Conservation (phyloP, 2,888 invertebrate genomes). For the Ptychoptera contaminata region DNA sequence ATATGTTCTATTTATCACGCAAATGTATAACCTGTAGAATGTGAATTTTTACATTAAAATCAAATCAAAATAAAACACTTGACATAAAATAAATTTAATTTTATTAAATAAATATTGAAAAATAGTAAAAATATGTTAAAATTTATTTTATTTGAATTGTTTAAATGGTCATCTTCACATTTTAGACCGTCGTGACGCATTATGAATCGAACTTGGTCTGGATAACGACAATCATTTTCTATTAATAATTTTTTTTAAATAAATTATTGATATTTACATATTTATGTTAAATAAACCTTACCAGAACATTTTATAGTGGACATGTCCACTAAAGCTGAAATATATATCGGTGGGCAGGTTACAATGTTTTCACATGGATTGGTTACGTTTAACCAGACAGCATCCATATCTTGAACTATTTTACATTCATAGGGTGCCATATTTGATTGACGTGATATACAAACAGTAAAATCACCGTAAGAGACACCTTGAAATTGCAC, state of each 20-base stretch:
- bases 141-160: too few species aligned
- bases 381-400: slow-evolving; percentile 34
- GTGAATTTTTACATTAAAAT: too few species aligned
- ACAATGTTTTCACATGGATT: slow-evolving; percentile 33
- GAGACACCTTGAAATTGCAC: slow-evolving; percentile 36
- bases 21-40: too few species aligned
- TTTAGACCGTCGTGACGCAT: slow-evolving; percentile 33
- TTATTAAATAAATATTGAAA: too few species aligned
- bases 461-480: slow-evolving; percentile 39
- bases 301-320: slow-evolving; percentile 42
- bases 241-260: slow-evolving; percentile 11
- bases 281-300: slow-evolving; percentile 20
- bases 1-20: too few species aligned
- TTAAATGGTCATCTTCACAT: slow-evolving; percentile 18
- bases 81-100: too few species aligned
- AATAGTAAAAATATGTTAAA: too few species aligned
- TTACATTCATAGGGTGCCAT: slow-evolving; percentile 35
- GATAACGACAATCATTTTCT: slow-evolving; percentile 50
- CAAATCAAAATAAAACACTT: too few species aligned
- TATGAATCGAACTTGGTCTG: slow-evolving; percentile 45
- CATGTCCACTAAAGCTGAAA: slow-evolving; percentile 34
- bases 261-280: slow-evolving; percentile 1
- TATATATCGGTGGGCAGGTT: slow-evolving; percentile 37
- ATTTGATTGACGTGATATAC: slow-evolving; percentile 33
- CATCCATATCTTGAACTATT: slow-evolving; percentile 30